Evolutionary conservation across 2,113 vertebrate species (phyloP).

Genomic region (Abramis brama): DNA sequence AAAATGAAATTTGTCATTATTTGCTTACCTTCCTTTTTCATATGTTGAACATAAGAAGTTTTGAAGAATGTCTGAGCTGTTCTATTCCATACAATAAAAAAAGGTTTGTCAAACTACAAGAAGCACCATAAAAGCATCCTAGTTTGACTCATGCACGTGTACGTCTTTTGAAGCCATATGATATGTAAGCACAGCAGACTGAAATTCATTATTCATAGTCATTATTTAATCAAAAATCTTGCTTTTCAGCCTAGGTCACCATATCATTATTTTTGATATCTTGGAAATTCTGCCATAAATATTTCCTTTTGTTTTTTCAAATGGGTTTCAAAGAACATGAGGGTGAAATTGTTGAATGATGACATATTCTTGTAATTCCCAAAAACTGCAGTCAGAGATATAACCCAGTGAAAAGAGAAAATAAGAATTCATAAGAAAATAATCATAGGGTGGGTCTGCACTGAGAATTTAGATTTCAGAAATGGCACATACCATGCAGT

Average conservation of each 20-base stretch:
- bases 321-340: neutral
- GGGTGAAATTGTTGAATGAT: neutral
- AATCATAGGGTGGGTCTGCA: neutral
- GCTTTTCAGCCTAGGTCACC: neutral
- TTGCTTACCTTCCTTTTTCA: neutral
- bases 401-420: neutral
- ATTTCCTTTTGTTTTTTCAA: neutral
- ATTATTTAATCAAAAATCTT: neutral
- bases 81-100: neutral
- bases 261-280: neutral
- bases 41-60: neutral
- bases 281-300: neutral
- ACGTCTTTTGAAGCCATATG: neutral
- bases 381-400: neutral
- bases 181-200: neutral
- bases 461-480: neutral
- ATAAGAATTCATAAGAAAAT: neutral
- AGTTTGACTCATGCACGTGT: too few species aligned
- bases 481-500: neutral
- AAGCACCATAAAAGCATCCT: too few species aligned
- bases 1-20: too few species aligned
- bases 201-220: neutral
- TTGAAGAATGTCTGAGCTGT: neutral
- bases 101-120: neutral
- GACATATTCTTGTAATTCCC: neutral